A percentile compares a stretch with the other conserved stretches of the same genome.
These are phyloP conservation scores for Acleris cristana DNA, from an alignment of 2,888 invertebrate genomes.

Conservation along the genomic window DNA sequence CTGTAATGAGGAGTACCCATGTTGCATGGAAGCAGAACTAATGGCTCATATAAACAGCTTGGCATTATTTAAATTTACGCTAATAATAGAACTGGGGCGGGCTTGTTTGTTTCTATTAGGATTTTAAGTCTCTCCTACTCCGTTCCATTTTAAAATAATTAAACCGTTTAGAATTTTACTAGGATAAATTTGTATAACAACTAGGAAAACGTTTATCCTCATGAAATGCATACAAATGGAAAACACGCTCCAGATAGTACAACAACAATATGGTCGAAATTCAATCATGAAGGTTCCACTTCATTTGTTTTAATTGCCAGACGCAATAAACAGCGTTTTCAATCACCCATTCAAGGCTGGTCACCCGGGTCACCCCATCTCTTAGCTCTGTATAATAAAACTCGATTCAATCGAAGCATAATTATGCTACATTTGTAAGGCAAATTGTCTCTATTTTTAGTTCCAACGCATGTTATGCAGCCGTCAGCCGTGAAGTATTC, in stretches of 20 bases:
- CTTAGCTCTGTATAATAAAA: conserved; percentile 21
- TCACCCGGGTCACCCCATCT: conserved; percentile 27
- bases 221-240: too few relatives aligned
- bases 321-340: conserved; percentile 26
- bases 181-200: neutral
- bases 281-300: neutral
- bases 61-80: conserved; percentile 32
- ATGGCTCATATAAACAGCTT: conserved; percentile 33
- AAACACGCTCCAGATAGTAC: too few relatives aligned
- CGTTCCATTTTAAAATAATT: conserved; percentile 7
- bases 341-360: conserved; percentile 33
- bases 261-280: neutral
- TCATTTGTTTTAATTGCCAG: conserved; percentile 32
- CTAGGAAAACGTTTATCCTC: conserved; percentile 3
- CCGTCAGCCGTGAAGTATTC: conserved; percentile 4
- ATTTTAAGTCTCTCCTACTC: conserved; percentile 13
- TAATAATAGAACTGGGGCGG: conserved; percentile 37
- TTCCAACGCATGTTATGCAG: conserved; percentile 23
- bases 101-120: conserved; percentile 37
- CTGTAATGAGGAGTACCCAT: conserved; percentile 31
- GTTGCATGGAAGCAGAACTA: conserved; percentile 34
- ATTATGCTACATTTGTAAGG: conserved; percentile 37
- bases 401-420: conserved; percentile 21
- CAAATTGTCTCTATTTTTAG: conserved; percentile 42
- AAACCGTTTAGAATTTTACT: neutral